These are phyloP conservation scores for Chondrilla cf. caribensis DNA, from an alignment of 37 sponge, comb jelly and placozoan genomes.

Conservation along the genomic window DNA sequence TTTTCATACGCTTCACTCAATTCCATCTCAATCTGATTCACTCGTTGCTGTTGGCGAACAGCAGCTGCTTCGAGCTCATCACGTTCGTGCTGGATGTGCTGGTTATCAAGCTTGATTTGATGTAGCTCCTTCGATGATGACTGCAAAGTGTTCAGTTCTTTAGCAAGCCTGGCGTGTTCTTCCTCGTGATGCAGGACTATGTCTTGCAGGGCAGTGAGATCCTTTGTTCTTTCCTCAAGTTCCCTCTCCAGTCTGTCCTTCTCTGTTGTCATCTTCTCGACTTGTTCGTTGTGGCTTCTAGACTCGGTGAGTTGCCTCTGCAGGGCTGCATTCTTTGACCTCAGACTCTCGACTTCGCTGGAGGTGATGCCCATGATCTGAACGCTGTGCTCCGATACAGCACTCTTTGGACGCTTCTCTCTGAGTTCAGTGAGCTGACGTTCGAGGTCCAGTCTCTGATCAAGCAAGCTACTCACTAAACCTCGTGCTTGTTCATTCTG, in stretches of 20 bases:
- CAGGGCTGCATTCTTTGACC: neutral
- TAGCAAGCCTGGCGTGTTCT: neutral
- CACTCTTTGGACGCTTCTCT: neutral
- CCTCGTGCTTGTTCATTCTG: constrained; percentile 43
- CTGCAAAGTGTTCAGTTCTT: neutral
- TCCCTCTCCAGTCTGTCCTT: neutral
- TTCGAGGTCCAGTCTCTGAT: constrained; percentile 48
- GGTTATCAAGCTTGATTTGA: neutral
- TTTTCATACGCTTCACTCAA: constrained; percentile 25
- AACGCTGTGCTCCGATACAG: neutral
- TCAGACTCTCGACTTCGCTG: constrained; percentile 15
- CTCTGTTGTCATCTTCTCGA: neutral
- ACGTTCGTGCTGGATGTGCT: constrained; percentile 17
- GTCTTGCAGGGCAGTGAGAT: neutral
- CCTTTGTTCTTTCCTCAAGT: neutral
- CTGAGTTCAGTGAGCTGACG: constrained; percentile 8
- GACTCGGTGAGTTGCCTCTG: neutral
- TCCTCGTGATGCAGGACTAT: neutral
- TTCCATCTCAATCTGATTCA: neutral
- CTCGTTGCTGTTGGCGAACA: constrained; percentile 5
- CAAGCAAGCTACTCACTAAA: constrained; percentile 25
- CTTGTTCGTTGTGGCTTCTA: neutral
- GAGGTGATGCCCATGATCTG: constrained; percentile 14
- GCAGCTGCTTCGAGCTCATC: constrained; percentile 1
- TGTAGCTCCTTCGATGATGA: neutral